These are phyloP conservation scores for Aythya baeri DNA, from an alignment of 2,113 vertebrate species.

Conservation along the genomic window DNA sequence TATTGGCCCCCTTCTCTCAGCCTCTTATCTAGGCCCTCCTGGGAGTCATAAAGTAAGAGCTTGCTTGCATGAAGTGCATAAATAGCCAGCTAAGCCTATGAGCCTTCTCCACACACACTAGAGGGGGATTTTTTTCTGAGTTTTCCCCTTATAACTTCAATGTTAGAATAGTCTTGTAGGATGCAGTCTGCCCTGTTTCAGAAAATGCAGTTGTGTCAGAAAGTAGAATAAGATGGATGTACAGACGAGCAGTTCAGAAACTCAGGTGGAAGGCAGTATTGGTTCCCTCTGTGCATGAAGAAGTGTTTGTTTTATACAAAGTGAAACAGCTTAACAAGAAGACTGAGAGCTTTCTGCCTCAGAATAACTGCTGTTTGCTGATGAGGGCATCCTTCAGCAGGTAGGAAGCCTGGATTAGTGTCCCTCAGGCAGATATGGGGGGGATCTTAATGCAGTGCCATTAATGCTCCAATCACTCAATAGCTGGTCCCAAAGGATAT, in stretches of 20 bases:
- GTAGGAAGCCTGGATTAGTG: not conserved
- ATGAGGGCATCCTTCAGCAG: not conserved
- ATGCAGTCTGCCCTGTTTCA: not conserved
- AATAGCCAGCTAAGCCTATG: not conserved
- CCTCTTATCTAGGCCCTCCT: not conserved
- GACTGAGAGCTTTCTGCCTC: not conserved
- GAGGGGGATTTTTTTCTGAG: not conserved
- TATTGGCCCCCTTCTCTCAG: not conserved
- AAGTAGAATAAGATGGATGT: not conserved
- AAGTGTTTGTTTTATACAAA: not conserved
- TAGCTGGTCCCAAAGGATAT: not conserved
- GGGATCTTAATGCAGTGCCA: not conserved
- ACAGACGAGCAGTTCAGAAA: not conserved
- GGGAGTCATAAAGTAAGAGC: not conserved
- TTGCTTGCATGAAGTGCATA: not conserved
- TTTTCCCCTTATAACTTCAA: not conserved
- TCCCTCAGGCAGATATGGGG: not conserved
- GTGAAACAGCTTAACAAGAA: slow-evolving; percentile 33
- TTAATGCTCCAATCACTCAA: not conserved
- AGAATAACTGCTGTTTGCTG: not conserved
- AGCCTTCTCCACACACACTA: fast-evolving
- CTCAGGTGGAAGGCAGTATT: not conserved
- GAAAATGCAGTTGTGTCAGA: not conserved
- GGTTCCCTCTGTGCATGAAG: not conserved
- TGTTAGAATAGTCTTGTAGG: not conserved